Evolutionary conservation across 23 tunicate genomes (phyloP).

Genomic region (Clavelina lepadiformis): DNA sequence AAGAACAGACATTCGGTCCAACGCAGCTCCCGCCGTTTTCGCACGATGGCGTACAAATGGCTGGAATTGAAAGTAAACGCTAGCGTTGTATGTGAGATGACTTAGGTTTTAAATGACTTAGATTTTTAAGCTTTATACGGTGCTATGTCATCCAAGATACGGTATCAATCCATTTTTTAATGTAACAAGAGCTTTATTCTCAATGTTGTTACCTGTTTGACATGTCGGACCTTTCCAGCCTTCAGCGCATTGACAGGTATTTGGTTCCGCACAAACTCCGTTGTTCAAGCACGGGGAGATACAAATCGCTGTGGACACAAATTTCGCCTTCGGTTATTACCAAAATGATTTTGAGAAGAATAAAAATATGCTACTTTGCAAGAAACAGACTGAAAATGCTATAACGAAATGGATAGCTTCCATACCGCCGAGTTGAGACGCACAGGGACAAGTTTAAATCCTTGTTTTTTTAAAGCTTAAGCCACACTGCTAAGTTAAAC

Average conservation of each 20-base stretch:
- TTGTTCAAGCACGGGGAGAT: slow-evolving; percentile 40
- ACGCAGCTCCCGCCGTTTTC: slow-evolving; percentile 39
- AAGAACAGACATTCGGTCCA: slow-evolving; percentile 35
- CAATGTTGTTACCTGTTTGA: slow-evolving; percentile 32
- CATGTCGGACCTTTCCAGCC: slow-evolving; percentile 67
- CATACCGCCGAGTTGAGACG: no score
- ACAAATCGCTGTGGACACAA: slow-evolving; percentile 75
- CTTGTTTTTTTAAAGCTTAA: no score
- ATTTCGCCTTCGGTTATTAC: no score
- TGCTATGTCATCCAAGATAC: not conserved
- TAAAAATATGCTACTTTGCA: no score
- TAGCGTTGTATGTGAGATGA: not conserved
- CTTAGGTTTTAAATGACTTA: not conserved
- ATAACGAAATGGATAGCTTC: no score
- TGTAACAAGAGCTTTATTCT: not conserved
- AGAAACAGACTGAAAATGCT: no score
- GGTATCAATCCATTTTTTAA: not conserved
- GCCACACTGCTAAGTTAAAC: no score
- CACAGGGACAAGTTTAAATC: no score
- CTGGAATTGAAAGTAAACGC: slow-evolving; percentile 5
- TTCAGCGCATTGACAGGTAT: slow-evolving; percentile 47
- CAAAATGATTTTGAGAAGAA: no score
- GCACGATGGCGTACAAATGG: slow-evolving; percentile 34
- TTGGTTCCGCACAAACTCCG: slow-evolving; percentile 61
- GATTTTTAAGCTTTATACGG: not conserved